Evolutionary conservation across 2,888 invertebrate genomes (phyloP), one percentile per base, ranked within the genome.

Genomic region (Pristionchus exspectatus): DNA sequence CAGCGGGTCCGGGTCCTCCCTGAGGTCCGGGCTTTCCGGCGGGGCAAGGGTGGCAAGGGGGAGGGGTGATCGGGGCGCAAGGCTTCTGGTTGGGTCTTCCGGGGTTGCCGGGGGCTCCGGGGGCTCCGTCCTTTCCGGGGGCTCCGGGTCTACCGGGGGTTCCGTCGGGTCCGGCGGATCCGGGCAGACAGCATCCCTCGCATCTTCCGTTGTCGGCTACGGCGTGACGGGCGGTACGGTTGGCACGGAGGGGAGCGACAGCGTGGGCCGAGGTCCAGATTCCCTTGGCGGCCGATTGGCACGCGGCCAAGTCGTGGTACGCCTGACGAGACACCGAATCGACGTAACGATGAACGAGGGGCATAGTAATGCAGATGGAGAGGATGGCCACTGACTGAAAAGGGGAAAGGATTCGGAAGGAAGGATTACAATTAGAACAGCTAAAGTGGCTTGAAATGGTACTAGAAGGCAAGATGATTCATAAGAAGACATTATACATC

Each of bases 21-120:
- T 92, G 92, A 90, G 93, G 93, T 90, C 93, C 93, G 69, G 93
- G 56, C 59, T 69, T 85, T 91, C 93, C 93, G 88, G 92, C 92
- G 90, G 93, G 92, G 92, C 93, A 93, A 86, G 93, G 92, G 87
- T 92, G 90, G 91, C 93, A 93, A 77, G 93, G 93, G 90, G 93
- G 93, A 89, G 93, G 93, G 84, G 93, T 93, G 89, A 92, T 91
- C 81, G 93, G 93, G 91, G 92, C 92, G 88, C 92, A 92, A 56
- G 92, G 92, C 88, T 90, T 90, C 92, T 92, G 92, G 90, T 92
- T 92, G 44, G 93, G 93, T 83, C 93, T 91, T 90, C 93, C 93
- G 56, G 93, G 93, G 83, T 92, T 92, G 91, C 93, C 93, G n/a
- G 92, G 93, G 63, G 91, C 91, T 92, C 92, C 93, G 90, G 92